A percentile compares a stretch with the other conserved stretches of the same genome.
These are phyloP conservation scores for Palythoa caribaeorum DNA, from an alignment of 92 coral and sea anemone genomes.

Conservation along the genomic window DNA sequence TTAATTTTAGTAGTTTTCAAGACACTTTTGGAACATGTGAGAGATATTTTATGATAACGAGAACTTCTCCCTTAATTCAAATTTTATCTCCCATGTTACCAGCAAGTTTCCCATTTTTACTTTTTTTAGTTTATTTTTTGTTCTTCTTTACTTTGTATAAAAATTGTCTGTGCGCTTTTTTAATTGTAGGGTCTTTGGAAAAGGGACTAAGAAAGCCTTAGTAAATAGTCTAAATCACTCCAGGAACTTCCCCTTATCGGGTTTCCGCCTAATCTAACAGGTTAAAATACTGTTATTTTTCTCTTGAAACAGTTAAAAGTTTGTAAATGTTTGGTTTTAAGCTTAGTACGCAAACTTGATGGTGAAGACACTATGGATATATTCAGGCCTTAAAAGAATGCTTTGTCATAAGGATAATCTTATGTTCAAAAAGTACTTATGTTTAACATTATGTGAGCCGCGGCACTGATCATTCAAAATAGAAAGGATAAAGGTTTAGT, in stretches of 20 bases:
- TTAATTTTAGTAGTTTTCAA: neutral
- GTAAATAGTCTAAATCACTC: neutral
- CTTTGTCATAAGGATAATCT: neutral
- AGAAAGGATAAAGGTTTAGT: neutral
- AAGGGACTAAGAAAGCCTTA: neutral
- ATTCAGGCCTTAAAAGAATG: neutral
- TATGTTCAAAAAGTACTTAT: neutral
- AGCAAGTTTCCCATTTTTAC: neutral
- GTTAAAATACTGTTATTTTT: slow-evolving; percentile 5
- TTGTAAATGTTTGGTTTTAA: neutral
- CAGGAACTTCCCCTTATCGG: neutral
- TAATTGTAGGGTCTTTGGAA: neutral
- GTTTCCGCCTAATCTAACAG: neutral
- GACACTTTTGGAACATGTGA: neutral
- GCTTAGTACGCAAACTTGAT: neutral
- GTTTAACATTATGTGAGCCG: slow-evolving; percentile 5
- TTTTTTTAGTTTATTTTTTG: neutral
- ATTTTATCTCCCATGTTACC: neutral
- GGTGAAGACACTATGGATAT: too few relatives aligned
- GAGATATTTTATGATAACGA: neutral
- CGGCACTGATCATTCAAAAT: slow-evolving; percentile 2
- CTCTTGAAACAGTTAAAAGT: neutral
- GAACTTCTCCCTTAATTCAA: neutral
- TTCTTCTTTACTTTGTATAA: neutral
- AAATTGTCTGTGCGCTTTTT: neutral